phyloP scores from a whole-genome alignment of 2,888 invertebrate genomes.

The Tiliacea aurago region DNA sequence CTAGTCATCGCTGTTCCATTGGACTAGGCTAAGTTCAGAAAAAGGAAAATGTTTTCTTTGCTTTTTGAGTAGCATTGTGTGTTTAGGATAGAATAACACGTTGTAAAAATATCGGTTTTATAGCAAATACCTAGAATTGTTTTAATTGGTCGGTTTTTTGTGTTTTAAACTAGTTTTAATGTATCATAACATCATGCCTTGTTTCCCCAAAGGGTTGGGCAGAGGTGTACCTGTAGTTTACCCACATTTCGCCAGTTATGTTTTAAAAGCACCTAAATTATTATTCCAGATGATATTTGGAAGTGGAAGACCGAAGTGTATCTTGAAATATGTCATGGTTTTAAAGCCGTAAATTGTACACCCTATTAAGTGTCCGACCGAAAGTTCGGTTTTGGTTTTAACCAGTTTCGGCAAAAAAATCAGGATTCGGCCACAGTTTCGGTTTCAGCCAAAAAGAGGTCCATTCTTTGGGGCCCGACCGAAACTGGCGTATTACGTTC shows the following conservation, averaged over 20 bases:
- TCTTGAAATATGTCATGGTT: neutral
- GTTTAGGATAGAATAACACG: neutral
- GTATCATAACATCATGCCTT: no score
- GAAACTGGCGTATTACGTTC: no score
- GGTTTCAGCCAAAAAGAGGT: no score
- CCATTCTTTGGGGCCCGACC: no score
- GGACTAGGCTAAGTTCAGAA: neutral
- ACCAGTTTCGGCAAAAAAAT: no score
- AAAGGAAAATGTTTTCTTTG: neutral
- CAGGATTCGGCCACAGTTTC: no score
- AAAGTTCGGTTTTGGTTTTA: no score
- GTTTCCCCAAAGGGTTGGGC: no score
- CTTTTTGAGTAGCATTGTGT: neutral
- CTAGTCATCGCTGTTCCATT: neutral
- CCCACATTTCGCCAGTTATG: no score
- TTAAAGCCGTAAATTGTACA: neutral
- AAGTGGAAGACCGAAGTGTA: neutral
- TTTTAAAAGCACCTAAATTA: neutral
- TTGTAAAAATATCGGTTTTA: neutral
- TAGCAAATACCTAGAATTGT: neutral
- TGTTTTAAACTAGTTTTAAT: neutral
- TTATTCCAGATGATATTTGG: neutral
- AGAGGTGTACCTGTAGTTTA: no score
- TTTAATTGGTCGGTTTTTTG: neutral
- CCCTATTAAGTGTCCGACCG: neutral